Evolutionary conservation across 1,140 invertebrate genomes (phyloP).

Genomic region (Cydia amplana): DNA sequence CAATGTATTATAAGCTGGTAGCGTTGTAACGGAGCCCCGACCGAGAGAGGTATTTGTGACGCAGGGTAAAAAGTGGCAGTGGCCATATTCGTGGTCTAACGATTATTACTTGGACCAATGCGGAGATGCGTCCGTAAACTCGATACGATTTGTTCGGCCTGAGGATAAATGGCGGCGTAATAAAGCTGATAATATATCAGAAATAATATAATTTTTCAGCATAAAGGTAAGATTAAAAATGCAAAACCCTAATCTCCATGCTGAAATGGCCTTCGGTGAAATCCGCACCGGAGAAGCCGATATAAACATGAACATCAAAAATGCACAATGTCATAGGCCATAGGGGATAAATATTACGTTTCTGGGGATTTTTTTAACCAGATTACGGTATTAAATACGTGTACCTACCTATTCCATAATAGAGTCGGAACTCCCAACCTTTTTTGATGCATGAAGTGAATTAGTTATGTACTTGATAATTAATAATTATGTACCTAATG

Average conservation of each 20-base stretch:
- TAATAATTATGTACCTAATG: too few relatives aligned
- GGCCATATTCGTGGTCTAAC: slow-evolving; percentile 27
- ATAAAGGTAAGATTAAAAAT: neutral
- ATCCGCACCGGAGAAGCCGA: too few relatives aligned
- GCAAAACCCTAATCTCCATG: neutral
- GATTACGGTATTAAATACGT: too few relatives aligned
- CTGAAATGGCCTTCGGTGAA: too few relatives aligned
- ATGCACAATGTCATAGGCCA: too few relatives aligned
- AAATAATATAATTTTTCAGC: neutral
- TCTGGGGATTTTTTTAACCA: too few relatives aligned
- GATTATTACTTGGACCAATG: slow-evolving; percentile 28
- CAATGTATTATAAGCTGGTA: slow-evolving; percentile 11
- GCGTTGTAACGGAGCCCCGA: slow-evolving; percentile 22
- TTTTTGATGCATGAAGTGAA: too few relatives aligned
- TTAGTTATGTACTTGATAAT: too few relatives aligned
- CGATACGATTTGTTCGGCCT: slow-evolving; percentile 3
- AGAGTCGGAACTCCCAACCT: too few relatives aligned
- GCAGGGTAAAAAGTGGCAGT: slow-evolving; percentile 21
- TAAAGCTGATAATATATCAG: neutral
- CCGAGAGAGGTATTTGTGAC: slow-evolving; percentile 27
- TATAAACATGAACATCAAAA: too few relatives aligned
- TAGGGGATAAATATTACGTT: too few relatives aligned
- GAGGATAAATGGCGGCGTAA: neutral
- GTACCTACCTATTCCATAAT: too few relatives aligned
- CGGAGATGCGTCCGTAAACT: slow-evolving; percentile 20